These are phyloP conservation scores for Melieria picta DNA, from an alignment of 2,888 invertebrate genomes.

Conservation along the genomic window DNA sequence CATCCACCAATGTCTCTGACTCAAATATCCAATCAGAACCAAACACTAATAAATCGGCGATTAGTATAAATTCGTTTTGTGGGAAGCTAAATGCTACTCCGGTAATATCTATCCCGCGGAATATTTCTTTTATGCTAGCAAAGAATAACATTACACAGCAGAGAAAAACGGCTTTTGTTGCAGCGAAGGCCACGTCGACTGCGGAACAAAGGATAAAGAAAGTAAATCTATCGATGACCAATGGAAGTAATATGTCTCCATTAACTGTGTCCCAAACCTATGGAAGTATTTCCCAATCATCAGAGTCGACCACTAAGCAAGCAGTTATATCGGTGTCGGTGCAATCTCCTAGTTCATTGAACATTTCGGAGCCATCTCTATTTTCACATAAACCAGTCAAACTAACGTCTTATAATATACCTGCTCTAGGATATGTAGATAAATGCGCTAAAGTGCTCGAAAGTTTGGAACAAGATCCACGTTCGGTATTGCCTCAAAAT, in stretches of 20 bases:
- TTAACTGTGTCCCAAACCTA: slow-evolving; percentile 1
- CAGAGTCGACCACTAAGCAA: slow-evolving; percentile 13
- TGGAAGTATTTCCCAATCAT: neutral
- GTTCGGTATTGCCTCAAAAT: slow-evolving; percentile 65
- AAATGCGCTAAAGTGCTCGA: slow-evolving; percentile 71
- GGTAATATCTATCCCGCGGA: slow-evolving; percentile 53
- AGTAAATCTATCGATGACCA: slow-evolving; percentile 30
- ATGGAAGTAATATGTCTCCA: slow-evolving; percentile 25
- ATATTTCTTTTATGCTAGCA: slow-evolving; percentile 52
- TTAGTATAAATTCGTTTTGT: slow-evolving; percentile 8
- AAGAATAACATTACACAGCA: slow-evolving; percentile 49
- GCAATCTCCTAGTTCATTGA: slow-evolving; percentile 14
- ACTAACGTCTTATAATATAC: slow-evolving; percentile 19
- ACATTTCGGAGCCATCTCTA: slow-evolving; percentile 12
- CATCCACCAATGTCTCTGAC: slow-evolving; percentile 23
- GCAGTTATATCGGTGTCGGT: slow-evolving; percentile 31
- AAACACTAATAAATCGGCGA: slow-evolving; percentile 11
- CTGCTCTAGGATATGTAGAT: slow-evolving; percentile 19
- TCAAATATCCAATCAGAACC: slow-evolving; percentile 11
- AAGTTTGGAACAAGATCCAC: slow-evolving; percentile 64
- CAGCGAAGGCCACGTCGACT: slow-evolving; percentile 37
- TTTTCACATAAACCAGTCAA: slow-evolving; percentile 25
- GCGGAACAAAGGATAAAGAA: slow-evolving; percentile 29
- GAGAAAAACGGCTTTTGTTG: slow-evolving; percentile 40
- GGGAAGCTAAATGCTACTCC: slow-evolving; percentile 39